Evolutionary conservation across 2,797 vertebrate genomes (phyloP), one percentile per base, ranked within the genome.

Genomic region (Odontamblyopus lacepedii): DNA sequence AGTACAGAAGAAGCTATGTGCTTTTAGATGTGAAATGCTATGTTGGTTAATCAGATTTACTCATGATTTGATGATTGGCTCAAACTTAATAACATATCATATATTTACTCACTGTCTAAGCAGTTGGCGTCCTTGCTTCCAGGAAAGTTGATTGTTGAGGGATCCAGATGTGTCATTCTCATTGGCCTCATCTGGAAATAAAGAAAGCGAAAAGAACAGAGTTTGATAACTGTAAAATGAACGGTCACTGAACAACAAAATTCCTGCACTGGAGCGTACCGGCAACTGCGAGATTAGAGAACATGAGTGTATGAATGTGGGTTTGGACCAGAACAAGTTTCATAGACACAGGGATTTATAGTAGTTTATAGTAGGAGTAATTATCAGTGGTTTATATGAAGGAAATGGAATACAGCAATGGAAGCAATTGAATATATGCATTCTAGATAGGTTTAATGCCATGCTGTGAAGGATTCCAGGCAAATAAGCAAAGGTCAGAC

Each of bases 61-160:
- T 63, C 3, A 63, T 19, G 19, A 61, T 80, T 79, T 74, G 51
- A 75, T 59, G 69, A 65, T 48, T 76, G 55, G 0, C 27, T 32
- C 61, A 57, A 32, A 38, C 15, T 18, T 30, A 73, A 38, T 4
- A 32, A 56, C 57, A 63, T 69, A 8, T 41, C 51, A 1, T 32
- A 64, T 60, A 12, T 26, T 26, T 9, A 95, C 98, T 96, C 92
- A 99, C 98, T 99, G 98, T 92, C 98, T 95, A 85, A 99, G 95
- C 74, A 99, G 95, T 81, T 99, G 97, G 1, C 97, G 95, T 67
- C 97, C 97, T 92, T 99, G 98, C 91, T 98, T 99, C 97, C 98
- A 98, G 90, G 97, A 98, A 92, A 99, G 94, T 87, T 98, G 98
- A 93, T 96, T 99, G 87, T 98, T 99, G 64, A 96, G 95, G 6